These are phyloP conservation scores for Ifrita kowaldi DNA, from an alignment of 2,113 vertebrate species.

Conservation along the genomic window DNA sequence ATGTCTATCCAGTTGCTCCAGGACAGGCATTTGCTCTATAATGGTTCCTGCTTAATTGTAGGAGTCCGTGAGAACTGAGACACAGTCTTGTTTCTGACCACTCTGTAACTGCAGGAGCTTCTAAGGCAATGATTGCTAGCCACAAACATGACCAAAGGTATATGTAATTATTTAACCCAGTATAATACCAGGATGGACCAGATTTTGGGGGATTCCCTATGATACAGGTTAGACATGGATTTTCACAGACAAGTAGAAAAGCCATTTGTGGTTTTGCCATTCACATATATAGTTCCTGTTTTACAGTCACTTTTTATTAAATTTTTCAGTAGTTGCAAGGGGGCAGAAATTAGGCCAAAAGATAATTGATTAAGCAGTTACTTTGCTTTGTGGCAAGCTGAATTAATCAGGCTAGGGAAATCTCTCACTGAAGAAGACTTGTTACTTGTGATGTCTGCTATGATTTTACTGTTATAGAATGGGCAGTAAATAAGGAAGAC, in stretches of 20 bases:
- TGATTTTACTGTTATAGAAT: background rate
- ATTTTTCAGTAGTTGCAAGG: background rate
- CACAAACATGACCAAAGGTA: background rate
- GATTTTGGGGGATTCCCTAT: accelerated
- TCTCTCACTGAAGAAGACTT: background rate
- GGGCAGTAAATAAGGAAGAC: background rate
- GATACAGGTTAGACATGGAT: background rate
- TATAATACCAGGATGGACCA: background rate
- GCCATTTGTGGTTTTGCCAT: background rate
- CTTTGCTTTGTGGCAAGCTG: background rate
- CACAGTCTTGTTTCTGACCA: background rate
- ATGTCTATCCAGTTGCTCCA: background rate
- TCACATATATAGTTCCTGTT: background rate
- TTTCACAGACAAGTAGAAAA: background rate
- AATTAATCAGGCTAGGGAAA: background rate
- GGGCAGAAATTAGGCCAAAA: background rate
- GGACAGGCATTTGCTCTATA: background rate
- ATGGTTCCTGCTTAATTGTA: background rate
- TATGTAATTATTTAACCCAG: background rate
- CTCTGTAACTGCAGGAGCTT: background rate
- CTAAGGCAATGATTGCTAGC: background rate
- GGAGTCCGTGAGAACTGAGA: background rate
- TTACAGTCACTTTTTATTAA: background rate
- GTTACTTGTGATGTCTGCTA: background rate
- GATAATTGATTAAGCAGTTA: background rate